Conservation (phyloP, 2,113 vertebrate species). For the Cavia porcellus region DNA sequence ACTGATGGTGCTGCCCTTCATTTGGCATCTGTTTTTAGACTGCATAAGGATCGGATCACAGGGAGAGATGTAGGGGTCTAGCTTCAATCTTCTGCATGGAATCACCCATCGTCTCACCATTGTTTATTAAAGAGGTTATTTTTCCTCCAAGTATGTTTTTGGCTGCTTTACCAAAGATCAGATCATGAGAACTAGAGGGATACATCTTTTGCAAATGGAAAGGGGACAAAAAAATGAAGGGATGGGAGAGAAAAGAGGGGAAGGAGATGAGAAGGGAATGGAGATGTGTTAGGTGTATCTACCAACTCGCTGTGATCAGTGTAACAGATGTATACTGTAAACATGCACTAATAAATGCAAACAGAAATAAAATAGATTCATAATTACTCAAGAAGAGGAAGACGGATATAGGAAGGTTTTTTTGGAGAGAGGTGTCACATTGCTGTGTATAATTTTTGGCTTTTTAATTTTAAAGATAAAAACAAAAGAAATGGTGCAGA, state of each 20-base stretch:
- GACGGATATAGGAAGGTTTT: background rate
- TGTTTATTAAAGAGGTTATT: background rate
- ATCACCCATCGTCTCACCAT: background rate
- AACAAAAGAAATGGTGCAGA: too few relatives aligned
- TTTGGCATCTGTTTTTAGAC: background rate
- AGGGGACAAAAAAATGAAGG: background rate
- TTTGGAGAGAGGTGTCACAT: background rate
- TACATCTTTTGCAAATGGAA: background rate
- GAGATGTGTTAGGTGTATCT: background rate
- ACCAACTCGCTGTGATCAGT: background rate
- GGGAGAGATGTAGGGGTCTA: background rate
- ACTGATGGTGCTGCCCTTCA: background rate
- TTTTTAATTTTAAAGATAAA: too few relatives aligned
- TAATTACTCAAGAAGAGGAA: background rate
- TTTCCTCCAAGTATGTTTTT: background rate
- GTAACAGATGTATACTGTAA: background rate
- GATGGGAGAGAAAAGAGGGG: background rate
- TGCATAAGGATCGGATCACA: background rate
- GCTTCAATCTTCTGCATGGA: background rate
- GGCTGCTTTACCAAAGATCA: background rate
- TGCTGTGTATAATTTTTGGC: background rate
- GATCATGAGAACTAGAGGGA: background rate
- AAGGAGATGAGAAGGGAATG: background rate
- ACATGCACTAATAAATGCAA: background rate
- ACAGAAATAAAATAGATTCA: background rate